Percentiles rank a stretch among this genome's conserved stretches.
Evolutionary conservation across 2,888 invertebrate genomes (phyloP).

Genomic region (Nasonovia ribisnigri): DNA sequence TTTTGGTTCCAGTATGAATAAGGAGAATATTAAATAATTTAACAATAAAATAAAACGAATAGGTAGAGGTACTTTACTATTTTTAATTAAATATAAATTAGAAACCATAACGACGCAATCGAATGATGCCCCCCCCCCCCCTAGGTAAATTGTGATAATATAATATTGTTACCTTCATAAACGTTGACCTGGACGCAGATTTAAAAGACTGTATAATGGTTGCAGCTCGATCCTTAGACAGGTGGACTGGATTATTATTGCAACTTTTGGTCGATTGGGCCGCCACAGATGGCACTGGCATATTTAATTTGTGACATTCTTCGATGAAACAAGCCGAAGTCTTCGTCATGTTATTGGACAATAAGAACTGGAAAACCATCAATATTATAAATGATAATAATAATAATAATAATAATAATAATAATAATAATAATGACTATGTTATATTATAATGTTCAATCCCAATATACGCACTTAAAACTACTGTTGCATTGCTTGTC

Average conservation of each 20-base stretch:
- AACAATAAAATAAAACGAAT: no score
- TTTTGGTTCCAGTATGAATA: no score
- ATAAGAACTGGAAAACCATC: constrained; percentile 25
- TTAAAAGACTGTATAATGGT: constrained; percentile 46
- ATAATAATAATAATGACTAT: background rate
- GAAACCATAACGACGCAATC: no score
- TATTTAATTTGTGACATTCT: constrained; percentile 40
- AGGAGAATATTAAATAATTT: no score
- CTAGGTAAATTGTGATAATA: no score
- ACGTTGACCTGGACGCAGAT: background rate
- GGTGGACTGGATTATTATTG: background rate
- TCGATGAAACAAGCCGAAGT: constrained; percentile 57
- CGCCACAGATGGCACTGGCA: background rate
- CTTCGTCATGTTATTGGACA: constrained; percentile 56
- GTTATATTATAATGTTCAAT: no score
- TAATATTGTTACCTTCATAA: constrained; percentile 40
- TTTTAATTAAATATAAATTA: no score
- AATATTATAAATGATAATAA: background rate
- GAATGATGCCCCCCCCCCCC: no score
- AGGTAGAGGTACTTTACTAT: no score
- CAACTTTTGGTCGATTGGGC: background rate
- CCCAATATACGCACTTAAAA: no score
- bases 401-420: background rate
- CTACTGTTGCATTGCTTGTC: no score
- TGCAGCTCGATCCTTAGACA: constrained; percentile 43